These are phyloP conservation scores for Babyrousa celebensis DNA, from an alignment of 2,797 vertebrate species.

Conservation along the genomic window DNA sequence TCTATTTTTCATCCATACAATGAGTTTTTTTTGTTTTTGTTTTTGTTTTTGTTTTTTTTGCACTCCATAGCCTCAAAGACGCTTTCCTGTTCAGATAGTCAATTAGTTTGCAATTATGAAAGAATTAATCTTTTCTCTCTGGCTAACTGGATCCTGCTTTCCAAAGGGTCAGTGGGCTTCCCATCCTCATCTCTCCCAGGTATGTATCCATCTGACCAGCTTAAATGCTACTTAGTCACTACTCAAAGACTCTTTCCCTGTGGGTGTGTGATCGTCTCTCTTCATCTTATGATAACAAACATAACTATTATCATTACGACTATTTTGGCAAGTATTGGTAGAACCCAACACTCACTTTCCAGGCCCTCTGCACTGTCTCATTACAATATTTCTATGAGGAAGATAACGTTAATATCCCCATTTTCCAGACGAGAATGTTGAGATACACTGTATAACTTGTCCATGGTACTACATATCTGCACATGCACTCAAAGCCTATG, in stretches of 20 bases:
- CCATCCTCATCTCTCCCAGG: background rate
- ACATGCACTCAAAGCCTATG: background rate
- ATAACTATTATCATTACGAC: background rate
- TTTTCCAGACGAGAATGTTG: background rate
- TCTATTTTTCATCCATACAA: conserved; percentile 21
- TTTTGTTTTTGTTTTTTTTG: background rate
- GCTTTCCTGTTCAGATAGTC: background rate
- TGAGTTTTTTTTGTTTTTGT: background rate
- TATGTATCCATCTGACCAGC: background rate
- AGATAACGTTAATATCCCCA: background rate
- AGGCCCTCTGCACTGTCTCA: background rate
- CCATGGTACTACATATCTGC: background rate
- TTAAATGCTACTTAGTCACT: background rate
- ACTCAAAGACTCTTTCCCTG: background rate
- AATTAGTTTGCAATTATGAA: background rate
- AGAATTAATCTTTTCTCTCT: conserved; percentile 54
- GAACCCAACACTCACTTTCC: background rate
- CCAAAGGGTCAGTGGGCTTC: background rate
- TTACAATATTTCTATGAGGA: background rate
- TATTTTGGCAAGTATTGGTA: background rate
- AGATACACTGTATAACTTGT: background rate
- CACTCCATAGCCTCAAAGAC: background rate
- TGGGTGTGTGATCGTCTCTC: background rate
- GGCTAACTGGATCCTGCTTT: background rate
- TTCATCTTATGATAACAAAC: conserved; percentile 3